Evolutionary conservation across 1,140 invertebrate genomes (phyloP).

Genomic region (Vollenhovia emeryi): DNA sequence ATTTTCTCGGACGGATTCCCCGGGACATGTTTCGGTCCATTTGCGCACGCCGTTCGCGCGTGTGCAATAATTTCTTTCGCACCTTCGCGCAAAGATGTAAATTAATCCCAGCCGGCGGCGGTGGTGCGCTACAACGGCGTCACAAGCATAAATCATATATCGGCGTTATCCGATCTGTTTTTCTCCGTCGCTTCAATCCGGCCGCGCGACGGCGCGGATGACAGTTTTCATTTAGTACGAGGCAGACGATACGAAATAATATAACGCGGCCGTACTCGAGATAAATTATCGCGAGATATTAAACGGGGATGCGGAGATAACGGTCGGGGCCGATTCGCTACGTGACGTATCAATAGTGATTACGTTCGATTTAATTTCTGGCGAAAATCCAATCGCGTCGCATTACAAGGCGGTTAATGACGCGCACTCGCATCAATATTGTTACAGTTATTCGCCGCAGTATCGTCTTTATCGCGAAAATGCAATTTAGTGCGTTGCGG

Average conservation of each 20-base stretch:
- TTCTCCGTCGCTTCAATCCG: conserved; percentile 42
- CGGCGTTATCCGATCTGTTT: conserved; percentile 56
- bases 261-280: conserved; percentile 20
- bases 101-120: conserved; percentile 51
- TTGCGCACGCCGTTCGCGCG: not conserved
- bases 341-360: conserved; percentile 44
- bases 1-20: not conserved
- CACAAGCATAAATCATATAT: conserved; percentile 54
- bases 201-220: conserved; percentile 16
- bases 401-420: conserved; percentile 38
- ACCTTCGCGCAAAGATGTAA: conserved; percentile 65
- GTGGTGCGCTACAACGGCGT: not conserved
- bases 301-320: conserved; percentile 40
- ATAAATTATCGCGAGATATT: conserved; percentile 53
- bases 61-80: conserved; percentile 41
- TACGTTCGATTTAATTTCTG: conserved; percentile 44
- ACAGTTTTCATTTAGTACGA: conserved; percentile 53
- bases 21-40: not conserved
- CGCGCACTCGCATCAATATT: conserved; percentile 23
- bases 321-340: conserved; percentile 14
- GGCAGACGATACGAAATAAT: conserved; percentile 33
- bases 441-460: conserved; percentile 21
- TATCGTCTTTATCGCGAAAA: conserved; percentile 45
- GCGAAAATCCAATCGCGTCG: conserved; percentile 43
- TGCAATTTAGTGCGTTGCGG: conserved; percentile 38